A percentile compares a stretch with the other conserved stretches of the same genome.
Conservation (phyloP, 2,113 vertebrate genomes). For the Pandion haliaetus region DNA sequence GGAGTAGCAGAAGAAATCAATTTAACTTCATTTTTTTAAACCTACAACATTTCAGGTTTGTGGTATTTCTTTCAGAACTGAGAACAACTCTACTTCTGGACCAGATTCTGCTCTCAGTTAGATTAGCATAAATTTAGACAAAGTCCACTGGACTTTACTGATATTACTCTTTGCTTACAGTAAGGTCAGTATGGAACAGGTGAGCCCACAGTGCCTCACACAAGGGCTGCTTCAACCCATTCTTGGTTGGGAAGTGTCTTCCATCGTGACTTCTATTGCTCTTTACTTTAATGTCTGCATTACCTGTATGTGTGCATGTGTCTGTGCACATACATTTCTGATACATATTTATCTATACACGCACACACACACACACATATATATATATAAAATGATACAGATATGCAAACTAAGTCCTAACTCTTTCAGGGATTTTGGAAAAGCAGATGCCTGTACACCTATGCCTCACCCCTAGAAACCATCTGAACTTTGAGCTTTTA, state of each 20-base stretch:
- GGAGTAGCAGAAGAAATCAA: background rate
- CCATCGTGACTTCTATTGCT: background rate
- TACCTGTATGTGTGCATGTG: background rate
- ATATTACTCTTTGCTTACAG: background rate
- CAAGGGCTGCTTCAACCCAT: background rate
- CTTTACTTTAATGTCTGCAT: background rate
- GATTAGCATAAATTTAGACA: background rate
- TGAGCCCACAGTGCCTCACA: background rate
- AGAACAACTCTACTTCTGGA: background rate
- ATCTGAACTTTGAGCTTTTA: background rate
- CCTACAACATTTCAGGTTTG: background rate
- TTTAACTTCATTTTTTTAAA: background rate
- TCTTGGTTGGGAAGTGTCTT: background rate
- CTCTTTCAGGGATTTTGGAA: background rate
- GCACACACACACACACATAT: background rate
- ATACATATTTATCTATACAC: background rate
- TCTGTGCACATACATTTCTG: background rate
- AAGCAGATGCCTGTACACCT: background rate
- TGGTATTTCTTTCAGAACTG: background rate
- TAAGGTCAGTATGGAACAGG: background rate
- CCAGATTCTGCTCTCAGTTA: background rate
- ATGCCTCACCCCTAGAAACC: background rate
- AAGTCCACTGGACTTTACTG: background rate
- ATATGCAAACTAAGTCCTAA: background rate
- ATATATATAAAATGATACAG: background rate